Base-by-base conservation (phyloP, 2,888 invertebrate species). In the Rhodophaea formosa region DNA sequence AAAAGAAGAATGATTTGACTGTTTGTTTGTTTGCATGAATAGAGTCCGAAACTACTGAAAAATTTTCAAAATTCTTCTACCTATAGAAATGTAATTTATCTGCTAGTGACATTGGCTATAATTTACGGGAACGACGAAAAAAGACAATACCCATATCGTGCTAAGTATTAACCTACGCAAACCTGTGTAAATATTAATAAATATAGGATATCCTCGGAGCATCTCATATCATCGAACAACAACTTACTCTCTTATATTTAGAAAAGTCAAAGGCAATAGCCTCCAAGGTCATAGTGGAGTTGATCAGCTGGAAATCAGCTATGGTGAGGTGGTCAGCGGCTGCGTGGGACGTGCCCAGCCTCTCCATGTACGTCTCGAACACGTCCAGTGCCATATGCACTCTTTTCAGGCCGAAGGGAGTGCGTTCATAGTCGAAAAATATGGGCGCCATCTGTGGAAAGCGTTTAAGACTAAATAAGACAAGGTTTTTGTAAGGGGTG, bases 381-480 rank as follows among this genome's bases (percentile, higher is more conserved):
- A 92, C 90, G 7, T 92, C 88, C 52, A 96, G 75, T 0, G 93
- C 93, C 62, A 95, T 94, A 65, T 94, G 91, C 0, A 94, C 91
- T 78, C 94, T 95, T 74, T 95, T 96, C 62, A 95, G 74, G 1
- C 93, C 93, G 56, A 94, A 81, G 0, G 94, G 93, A 0, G 94
- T 94, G 58, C 95, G 92, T 71, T 94, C 82, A 72, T 96, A 96
- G 72, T 94, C 95, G 67, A 94, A 96, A 79, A 95, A 96, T 71
- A 96, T 95, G 16, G 96, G 96, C 0, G 94, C 94, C 93, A 96
- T 91, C 95, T 95, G 76, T 51, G 35, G 7, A 16, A 51, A 12
- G 16, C 35, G 17, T 16, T 35, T 32, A 12, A 12, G 39, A 51
- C 35, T 17, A 35, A 51, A 15, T 51, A 8, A 10, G 17, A 35